These are phyloP conservation scores for Acridotheres tristis DNA, from an alignment of 2,797 vertebrate genomes.

Conservation along the genomic window DNA sequence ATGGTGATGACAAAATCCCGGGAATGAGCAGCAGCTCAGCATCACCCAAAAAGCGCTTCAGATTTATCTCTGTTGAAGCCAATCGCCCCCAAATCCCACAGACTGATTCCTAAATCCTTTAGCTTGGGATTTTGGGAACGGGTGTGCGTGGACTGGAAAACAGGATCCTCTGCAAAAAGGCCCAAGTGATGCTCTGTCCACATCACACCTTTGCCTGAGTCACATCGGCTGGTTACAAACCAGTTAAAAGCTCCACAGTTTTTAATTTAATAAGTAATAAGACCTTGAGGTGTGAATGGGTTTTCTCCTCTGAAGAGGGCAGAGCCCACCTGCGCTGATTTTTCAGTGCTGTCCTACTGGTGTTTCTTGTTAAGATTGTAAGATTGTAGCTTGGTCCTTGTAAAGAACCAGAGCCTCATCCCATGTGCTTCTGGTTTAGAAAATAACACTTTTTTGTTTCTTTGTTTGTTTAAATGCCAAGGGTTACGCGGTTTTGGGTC, in stretches of 20 bases:
- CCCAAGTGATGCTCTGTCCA: neutral
- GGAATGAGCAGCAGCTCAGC: neutral
- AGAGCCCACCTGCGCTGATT: neutral
- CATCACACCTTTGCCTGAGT: neutral
- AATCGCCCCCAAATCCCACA: neutral
- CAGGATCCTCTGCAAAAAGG: neutral
- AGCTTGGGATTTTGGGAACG: neutral
- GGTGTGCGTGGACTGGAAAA: neutral
- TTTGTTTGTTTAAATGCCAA: neutral
- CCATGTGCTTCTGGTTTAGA: neutral
- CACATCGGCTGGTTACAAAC: neutral
- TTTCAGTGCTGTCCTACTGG: neutral
- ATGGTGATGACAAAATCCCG: rapidly evolving
- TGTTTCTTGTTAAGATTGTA: neutral
- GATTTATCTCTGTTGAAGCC: rapidly evolving
- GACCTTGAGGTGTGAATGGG: neutral
- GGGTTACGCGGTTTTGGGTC: neutral
- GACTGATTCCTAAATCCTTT: neutral
- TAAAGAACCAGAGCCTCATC: neutral
- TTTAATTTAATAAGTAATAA: neutral
- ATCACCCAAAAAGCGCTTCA: rapidly evolving
- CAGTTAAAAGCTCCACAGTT: neutral
- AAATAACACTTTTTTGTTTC: neutral
- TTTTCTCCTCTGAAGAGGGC: neutral
- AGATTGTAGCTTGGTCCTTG: too few species aligned